phyloP scores from a whole-genome alignment of 2,113 vertebrate species.

The Myodes glareolus region DNA sequence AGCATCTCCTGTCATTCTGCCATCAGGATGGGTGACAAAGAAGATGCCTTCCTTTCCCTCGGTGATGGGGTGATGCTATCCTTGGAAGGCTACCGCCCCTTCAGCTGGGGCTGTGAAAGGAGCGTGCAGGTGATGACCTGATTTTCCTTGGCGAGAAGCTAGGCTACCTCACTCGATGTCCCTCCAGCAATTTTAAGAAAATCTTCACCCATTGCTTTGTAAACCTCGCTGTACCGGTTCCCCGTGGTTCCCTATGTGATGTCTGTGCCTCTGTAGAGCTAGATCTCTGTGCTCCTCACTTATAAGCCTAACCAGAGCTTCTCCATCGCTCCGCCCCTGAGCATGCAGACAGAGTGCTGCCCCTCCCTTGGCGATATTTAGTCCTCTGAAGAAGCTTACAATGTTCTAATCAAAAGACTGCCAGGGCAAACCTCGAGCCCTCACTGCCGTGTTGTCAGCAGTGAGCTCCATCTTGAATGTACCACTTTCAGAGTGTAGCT shows the following conservation, averaged over 20 bases:
- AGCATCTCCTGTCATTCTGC: slow-evolving; percentile 89
- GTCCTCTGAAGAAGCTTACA: slow-evolving; percentile 97
- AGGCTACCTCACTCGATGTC: slow-evolving; percentile 91
- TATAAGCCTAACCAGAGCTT: slow-evolving; percentile 97
- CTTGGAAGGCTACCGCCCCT: slow-evolving; percentile 89
- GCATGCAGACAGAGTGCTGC: slow-evolving; percentile 97
- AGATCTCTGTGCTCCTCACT: slow-evolving; percentile 96
- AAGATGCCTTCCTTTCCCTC: slow-evolving; percentile 90
- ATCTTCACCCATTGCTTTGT: slow-evolving; percentile 91
- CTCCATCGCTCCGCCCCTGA: slow-evolving; percentile 96
- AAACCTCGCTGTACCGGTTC: slow-evolving; percentile 96
- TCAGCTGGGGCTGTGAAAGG: slow-evolving; percentile 88
- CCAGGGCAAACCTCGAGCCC: slow-evolving; percentile 97
- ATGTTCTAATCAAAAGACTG: slow-evolving; percentile 99
- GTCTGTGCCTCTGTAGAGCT: slow-evolving; percentile 96
- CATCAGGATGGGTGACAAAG: slow-evolving; percentile 90
- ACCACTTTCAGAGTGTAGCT: slow-evolving; percentile 97
- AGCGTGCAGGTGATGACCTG: slow-evolving; percentile 92
- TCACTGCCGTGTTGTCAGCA: slow-evolving; percentile 94
- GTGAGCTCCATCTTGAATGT: slow-evolving; percentile 98
- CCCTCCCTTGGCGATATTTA: slow-evolving; percentile 98
- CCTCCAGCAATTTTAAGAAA: slow-evolving; percentile 92
- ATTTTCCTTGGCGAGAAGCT: slow-evolving; percentile 91
- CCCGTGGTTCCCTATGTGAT: slow-evolving; percentile 92
- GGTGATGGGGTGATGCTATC: slow-evolving; percentile 90